Percentiles rank a stretch among this genome's conserved stretches.
These are phyloP conservation scores for Cherax quadricarinatus DNA, from an alignment of 1,140 invertebrate species.

Conservation along the genomic window DNA sequence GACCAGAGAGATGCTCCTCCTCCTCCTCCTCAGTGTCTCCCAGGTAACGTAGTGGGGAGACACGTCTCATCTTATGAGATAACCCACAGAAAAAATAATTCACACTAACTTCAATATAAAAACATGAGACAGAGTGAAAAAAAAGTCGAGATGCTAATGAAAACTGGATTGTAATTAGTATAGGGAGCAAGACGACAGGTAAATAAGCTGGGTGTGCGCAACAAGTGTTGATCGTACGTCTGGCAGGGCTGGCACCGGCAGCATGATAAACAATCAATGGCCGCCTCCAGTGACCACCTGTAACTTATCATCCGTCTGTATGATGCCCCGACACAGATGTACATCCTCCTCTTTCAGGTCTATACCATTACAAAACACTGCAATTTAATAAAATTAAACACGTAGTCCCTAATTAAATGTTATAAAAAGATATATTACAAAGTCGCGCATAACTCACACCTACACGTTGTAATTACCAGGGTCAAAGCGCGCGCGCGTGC, in stretches of 20 bases:
- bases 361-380: too few relatives aligned
- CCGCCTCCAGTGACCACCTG: constrained; percentile 28
- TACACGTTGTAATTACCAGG: too few relatives aligned
- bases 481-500: not conserved
- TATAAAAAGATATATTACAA: too few relatives aligned
- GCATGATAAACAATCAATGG: constrained; percentile 8
- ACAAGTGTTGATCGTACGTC: constrained; percentile 44
- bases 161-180: not conserved
- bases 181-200: not conserved
- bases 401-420: too few relatives aligned
- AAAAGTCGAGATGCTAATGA: not conserved
- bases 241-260: constrained; percentile 15
- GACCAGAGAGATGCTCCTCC: not conserved
- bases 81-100: not conserved
- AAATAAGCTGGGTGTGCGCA: constrained; percentile 17
- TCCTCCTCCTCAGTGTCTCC: too few relatives aligned
- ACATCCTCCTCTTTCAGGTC: too few relatives aligned
- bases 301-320: not conserved
- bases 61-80: too few relatives aligned
- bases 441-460: too few relatives aligned
- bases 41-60: not conserved
- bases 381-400: too few relatives aligned
- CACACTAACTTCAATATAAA: not conserved
- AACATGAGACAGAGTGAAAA: too few relatives aligned
- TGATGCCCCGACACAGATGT: not conserved